Conservation (phyloP, 2,888 invertebrate species). For the Hyposoter didymator region DNA sequence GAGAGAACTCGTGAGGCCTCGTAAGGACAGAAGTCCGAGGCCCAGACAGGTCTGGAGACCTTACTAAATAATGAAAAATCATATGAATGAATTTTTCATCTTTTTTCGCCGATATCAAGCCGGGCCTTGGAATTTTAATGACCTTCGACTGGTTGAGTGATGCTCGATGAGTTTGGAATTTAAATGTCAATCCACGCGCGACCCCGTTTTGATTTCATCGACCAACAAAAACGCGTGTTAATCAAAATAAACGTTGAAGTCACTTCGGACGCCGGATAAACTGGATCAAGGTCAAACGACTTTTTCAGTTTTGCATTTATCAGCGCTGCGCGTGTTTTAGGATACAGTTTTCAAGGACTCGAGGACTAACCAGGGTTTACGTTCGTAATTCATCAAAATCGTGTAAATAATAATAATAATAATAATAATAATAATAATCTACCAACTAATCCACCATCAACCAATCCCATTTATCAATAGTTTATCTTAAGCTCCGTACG, state of each 20-base stretch:
- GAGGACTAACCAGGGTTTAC: constrained; percentile 84
- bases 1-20: constrained; percentile 76
- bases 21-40: constrained; percentile 81
- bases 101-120: constrained; percentile 9
- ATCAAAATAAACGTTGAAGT: neutral
- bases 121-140: constrained; percentile 11
- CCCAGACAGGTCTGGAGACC: constrained; percentile 83
- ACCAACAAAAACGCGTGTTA: neutral
- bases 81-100: neutral
- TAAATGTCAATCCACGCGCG: neutral
- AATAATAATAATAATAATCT: constrained; percentile 54
- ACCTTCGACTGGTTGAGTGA: neutral
- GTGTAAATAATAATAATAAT: constrained; percentile 62
- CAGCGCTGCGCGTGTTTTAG: constrained; percentile 50
- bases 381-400: constrained; percentile 72
- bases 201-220: neutral
- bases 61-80: constrained; percentile 73
- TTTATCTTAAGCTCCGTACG: constrained; percentile 29
- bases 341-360: constrained; percentile 75
- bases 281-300: constrained; percentile 9
- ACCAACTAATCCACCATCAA: constrained; percentile 34
- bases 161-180: constrained; percentile 13
- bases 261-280: neutral
- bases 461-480: constrained; percentile 50
- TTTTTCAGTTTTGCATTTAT: constrained; percentile 40